Conservation (phyloP, 2,888 invertebrate species). For the Busseola fusca region DNA sequence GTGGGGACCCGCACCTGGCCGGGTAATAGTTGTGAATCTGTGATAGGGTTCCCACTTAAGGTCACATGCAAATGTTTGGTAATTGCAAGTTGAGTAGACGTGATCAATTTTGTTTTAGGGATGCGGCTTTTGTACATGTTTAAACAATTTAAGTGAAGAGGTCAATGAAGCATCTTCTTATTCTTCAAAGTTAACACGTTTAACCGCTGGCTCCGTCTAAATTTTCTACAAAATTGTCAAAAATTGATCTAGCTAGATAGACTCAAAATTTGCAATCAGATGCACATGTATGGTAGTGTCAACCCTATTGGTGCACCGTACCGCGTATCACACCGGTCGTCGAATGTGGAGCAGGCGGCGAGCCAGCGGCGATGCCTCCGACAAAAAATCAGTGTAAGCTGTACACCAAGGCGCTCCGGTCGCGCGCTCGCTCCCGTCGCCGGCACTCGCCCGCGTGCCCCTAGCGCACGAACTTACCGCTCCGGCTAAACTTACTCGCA, state of each 20-base stretch:
- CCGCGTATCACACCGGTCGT: slow-evolving; percentile 85
- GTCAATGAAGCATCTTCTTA: background rate
- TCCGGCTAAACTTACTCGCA: slow-evolving; percentile 63
- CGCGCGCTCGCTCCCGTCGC: slow-evolving; percentile 76
- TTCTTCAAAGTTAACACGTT: background rate
- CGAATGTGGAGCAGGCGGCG: slow-evolving; percentile 86
- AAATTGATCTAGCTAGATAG: background rate
- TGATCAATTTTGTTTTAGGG: background rate
- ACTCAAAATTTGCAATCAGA: slow-evolving; percentile 7
- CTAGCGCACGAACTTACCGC: slow-evolving; percentile 59
- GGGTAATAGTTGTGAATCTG: slow-evolving; percentile 73
- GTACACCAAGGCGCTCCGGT: slow-evolving; percentile 81
- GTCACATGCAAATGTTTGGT: slow-evolving; percentile 25
- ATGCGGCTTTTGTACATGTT: background rate
- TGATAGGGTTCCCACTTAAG: slow-evolving; percentile 65
- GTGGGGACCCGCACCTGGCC: slow-evolving; percentile 68
- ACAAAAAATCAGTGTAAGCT: slow-evolving; percentile 89
- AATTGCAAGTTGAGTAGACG: background rate
- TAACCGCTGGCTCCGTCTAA: too few species aligned
- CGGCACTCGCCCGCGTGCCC: slow-evolving; percentile 65
- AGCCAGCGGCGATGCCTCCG: slow-evolving; percentile 84
- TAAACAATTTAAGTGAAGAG: background rate
- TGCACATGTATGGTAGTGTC: slow-evolving; percentile 38
- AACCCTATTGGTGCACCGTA: slow-evolving; percentile 73
- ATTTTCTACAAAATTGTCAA: background rate